Base-by-base conservation (phyloP, 2,113 vertebrate species). In the Xiphorhynchus elegans region DNA sequence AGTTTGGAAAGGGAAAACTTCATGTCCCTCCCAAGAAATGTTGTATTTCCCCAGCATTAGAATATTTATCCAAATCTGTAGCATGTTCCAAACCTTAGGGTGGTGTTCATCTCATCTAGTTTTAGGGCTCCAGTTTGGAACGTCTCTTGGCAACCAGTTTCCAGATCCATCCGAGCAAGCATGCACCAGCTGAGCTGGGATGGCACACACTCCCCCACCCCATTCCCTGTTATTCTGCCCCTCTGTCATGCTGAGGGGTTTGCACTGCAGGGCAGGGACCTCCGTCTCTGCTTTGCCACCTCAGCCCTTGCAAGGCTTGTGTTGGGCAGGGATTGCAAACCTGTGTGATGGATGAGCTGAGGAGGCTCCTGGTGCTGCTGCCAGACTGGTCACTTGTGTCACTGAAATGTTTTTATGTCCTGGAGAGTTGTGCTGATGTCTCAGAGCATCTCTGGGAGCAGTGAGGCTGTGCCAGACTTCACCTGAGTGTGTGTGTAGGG, bases 241-340 rank as follows among this genome's bases (percentile, higher is more conserved):
- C 1, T 0, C 31, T 0, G 0, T 53, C 37, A 8, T 0, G 3
- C 13, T 0, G 1, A 1, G n/a, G 14, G 29, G 10, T 28, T 81
- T 3, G 3, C 39, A 60, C 13, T 1, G 7, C 25, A 12, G 11
- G 28, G 17, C 0, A 0, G 11, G n/a, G 44, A 1, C 40, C 28
- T 73, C 33, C 1, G 1, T 53, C 15, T 49, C 28, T 46, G 50
- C 62, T 63, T 52, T 0, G 0, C 25, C 3, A 2, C 24, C 37
- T 67, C 66, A 72, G 60, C 44, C 59, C 23, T 69, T 60, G 53
- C 52, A 53, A 59, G 35, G 26, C 26, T 39, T 1, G 0, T 50
- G 35, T 11, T 2, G 6, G 63, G 60, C n/a, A 62, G 31, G 68
- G 49, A 33, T 39, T 66, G 58, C 50, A 70, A 40, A 73, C 3